Evolutionary conservation across 2,888 invertebrate genomes (phyloP), one percentile per base, ranked within the genome.

Genomic region (Tubulanus polymorphus): DNA sequence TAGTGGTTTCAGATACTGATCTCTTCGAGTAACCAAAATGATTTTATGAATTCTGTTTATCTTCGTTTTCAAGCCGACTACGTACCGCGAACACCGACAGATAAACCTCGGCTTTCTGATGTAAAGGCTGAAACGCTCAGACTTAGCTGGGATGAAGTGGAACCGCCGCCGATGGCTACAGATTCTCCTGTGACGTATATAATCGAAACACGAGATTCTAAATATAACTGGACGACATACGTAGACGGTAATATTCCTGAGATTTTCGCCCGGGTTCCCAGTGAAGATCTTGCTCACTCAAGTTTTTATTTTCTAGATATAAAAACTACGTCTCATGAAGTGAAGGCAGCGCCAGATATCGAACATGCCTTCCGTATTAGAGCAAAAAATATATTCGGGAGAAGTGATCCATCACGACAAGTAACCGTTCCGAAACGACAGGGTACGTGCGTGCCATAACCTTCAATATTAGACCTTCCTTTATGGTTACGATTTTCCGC

Each of bases 331-430:
- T 41, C 15, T 41, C 20, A 20, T 3, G 20, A 20, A 18, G 23
- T 41, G 41, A 41, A 41, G 41, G 65, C 72, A 10, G 57, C 66
- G 46, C 72, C 73, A 5, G 73, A 72, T 49, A 85, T 90, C 63
- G 95, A 96, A 80, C 97, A 97, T 81, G 89, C 90, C 79, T 94
- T 96, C 83, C 85, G 99, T 57, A 87, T 99, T 29, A 85, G 95
- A 28, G 96, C 96, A 2, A 94, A 95, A 76, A 95, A 95, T 81
- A 91, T 92, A 76, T 91, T 90, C 75, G 95, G 95, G 49, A 87
- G 94, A 63, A 93, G 93, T 78, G 97, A 97, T 75, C 96, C 99
- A 0, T 94, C 94, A 52, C 93, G 95, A 3, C 67, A 72, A 15
- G 72, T 66, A 20, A 71, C 68, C 54, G 63, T 73, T 51, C 68